Evolutionary conservation across 1,140 invertebrate genomes (phyloP).

Genomic region (Tenebrio molitor): DNA sequence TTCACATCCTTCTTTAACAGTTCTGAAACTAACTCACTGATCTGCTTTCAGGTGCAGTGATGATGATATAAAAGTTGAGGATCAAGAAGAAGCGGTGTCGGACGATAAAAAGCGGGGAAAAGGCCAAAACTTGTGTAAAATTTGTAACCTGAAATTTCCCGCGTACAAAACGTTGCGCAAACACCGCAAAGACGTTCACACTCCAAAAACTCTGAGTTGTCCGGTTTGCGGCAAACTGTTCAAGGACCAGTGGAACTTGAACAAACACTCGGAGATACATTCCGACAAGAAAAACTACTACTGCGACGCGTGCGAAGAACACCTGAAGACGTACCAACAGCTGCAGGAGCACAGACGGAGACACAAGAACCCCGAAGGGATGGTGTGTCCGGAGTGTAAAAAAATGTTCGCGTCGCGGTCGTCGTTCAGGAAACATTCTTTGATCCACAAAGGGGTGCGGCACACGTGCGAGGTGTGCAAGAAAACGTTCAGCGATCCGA

Average conservation of each 20-base stretch:
- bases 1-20: too few species aligned
- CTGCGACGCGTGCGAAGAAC: constrained; percentile 14
- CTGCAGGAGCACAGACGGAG: constrained; percentile 12
- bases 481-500: constrained; percentile 47
- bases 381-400: constrained; percentile 11
- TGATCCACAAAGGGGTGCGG: constrained; percentile 35
- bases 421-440: constrained; percentile 12
- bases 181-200: constrained; percentile 7
- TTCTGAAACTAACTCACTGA: too few species aligned
- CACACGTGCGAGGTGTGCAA: constrained; percentile 45
- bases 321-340: constrained; percentile 14
- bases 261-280: constrained; percentile 5
- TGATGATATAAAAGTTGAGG: not conserved
- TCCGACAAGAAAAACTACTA: constrained; percentile 8
- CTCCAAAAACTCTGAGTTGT: constrained; percentile 6
- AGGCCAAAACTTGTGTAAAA: constrained; percentile 1
- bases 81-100: too few species aligned
- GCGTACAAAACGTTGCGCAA: constrained; percentile 12
- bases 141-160: constrained; percentile 21
- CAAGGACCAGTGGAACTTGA: constrained; percentile 18
- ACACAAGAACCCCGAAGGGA: not conserved
- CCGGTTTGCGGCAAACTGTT: constrained; percentile 10
- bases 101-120: not conserved
- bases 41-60: not conserved
- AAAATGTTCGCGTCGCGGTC: constrained; percentile 8